Conservation (phyloP, 2,113 vertebrate species). For the Cyprinodon tularosa region DNA sequence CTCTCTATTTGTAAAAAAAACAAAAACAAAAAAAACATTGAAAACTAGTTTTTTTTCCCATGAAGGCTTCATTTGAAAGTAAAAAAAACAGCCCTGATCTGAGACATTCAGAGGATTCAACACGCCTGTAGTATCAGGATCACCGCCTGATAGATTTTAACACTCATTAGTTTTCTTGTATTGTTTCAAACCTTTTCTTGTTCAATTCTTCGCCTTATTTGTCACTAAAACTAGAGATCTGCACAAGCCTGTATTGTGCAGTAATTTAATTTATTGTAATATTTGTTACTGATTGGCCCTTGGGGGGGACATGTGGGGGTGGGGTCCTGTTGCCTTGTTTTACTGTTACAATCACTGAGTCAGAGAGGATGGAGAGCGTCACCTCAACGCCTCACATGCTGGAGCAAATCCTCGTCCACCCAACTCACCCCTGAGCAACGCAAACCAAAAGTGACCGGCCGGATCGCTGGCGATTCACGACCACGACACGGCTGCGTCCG, state of each 20-base stretch:
- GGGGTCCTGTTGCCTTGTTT: conserved; percentile 35
- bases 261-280: conserved; percentile 27
- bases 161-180: conserved; percentile 11
- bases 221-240: conserved; percentile 49
- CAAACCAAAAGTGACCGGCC: conserved; percentile 68
- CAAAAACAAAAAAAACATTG: background rate
- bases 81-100: too few relatives aligned
- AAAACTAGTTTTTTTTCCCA: too few relatives aligned
- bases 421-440: background rate
- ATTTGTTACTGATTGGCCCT: conserved; percentile 67
- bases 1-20: background rate
- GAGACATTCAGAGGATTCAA: background rate
- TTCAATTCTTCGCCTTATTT: conserved; percentile 20
- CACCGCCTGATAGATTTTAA: background rate
- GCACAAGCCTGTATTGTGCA: conserved; percentile 15
- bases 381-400: conserved; percentile 56
- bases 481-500: conserved; percentile 42
- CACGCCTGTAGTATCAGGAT: background rate
- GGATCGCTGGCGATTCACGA: conserved; percentile 58
- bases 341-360: conserved; percentile 53
- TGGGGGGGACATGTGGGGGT: conserved; percentile 51
- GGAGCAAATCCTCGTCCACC: conserved; percentile 23
- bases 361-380: conserved; percentile 49
- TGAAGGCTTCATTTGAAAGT: too few relatives aligned
- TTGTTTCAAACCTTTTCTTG: conserved; percentile 20